These are phyloP conservation scores for Xenopus petersii DNA, from an alignment of 2,797 vertebrate species.

Conservation along the genomic window DNA sequence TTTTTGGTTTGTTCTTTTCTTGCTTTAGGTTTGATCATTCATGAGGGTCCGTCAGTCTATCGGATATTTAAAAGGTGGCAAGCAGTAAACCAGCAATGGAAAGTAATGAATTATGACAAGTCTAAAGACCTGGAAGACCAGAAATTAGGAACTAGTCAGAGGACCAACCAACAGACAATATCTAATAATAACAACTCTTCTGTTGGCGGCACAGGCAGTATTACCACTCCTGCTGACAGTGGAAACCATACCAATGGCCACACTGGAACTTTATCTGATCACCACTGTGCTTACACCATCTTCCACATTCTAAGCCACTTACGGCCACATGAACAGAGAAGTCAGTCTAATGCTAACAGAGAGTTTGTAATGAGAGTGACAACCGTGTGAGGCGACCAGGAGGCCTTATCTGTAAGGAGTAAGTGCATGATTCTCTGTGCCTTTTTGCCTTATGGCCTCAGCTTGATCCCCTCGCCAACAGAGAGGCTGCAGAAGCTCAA, in stretches of 20 bases:
- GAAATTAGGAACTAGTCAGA: constrained; percentile 75
- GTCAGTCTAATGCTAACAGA: constrained; percentile 79
- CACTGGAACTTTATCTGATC: constrained; percentile 76
- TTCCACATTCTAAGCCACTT: constrained; percentile 95
- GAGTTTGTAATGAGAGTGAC: constrained; percentile 99
- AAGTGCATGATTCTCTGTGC: constrained; percentile 55
- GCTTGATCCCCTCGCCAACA: constrained; percentile 48
- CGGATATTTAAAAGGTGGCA: constrained; percentile 98
- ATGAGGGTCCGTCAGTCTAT: constrained; percentile 95
- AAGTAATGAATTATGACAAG: constrained; percentile 97
- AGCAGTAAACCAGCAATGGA: constrained; percentile 99
- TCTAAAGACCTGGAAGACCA: constrained; percentile 87
- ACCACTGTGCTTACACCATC: constrained; percentile 96
- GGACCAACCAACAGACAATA: constrained; percentile 79
- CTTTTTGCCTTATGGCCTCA: constrained; percentile 55
- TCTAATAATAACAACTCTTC: constrained; percentile 82
- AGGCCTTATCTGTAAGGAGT: constrained; percentile 69
- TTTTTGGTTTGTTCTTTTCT: constrained; percentile 23
- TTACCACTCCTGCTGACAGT: constrained; percentile 63
- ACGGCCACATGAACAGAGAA: constrained; percentile 83
- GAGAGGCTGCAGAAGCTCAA: not conserved
- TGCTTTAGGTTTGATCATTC: constrained; percentile 85
- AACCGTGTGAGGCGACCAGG: constrained; percentile 81
- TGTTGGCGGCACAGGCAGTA: constrained; percentile 73
- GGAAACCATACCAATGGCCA: constrained; percentile 63